Evolutionary conservation across 1,140 invertebrate genomes (phyloP).

Genomic region (Zaprionus taronus): DNA sequence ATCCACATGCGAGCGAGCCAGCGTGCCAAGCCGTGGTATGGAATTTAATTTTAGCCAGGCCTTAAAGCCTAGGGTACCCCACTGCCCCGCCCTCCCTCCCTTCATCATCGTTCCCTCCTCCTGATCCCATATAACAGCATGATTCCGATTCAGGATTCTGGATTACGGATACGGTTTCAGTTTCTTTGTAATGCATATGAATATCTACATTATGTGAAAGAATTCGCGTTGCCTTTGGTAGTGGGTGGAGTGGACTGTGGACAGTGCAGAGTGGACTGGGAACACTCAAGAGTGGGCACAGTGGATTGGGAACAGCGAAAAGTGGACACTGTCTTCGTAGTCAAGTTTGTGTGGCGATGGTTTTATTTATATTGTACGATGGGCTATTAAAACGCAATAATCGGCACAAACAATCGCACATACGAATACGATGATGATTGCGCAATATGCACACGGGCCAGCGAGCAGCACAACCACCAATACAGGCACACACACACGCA

Average conservation of each 20-base stretch:
- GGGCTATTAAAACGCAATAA: constrained; percentile 65
- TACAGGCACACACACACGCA: constrained; percentile 21
- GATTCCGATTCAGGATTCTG: not conserved
- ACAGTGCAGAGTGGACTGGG: not conserved
- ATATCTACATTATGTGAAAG: constrained; percentile 1
- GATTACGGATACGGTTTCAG: not conserved
- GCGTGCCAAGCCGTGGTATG: constrained; percentile 20
- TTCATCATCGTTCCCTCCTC: not conserved
- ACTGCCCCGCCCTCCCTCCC: not conserved
- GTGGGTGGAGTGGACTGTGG: not conserved
- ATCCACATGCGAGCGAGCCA: constrained; percentile 34
- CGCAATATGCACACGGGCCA: constrained; percentile 72
- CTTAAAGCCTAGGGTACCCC: constrained; percentile 8
- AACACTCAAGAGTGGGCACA: too few relatives aligned
- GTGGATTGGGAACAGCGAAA: too few relatives aligned
- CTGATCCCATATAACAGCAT: not conserved
- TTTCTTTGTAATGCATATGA: constrained; percentile 11
- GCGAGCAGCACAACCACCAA: constrained; percentile 49
- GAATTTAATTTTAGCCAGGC: constrained; percentile 54
- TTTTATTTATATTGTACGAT: constrained; percentile 58
- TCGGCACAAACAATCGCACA: constrained; percentile 60
- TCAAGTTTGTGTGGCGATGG: constrained; percentile 22
- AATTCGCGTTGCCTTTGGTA: not conserved
- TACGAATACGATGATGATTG: constrained; percentile 53
- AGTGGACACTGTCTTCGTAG: not conserved